Percentiles rank a stretch among this genome's conserved stretches.
These are phyloP conservation scores for Diarsia mendica DNA, from an alignment of 2,888 invertebrate genomes.

Conservation along the genomic window DNA sequence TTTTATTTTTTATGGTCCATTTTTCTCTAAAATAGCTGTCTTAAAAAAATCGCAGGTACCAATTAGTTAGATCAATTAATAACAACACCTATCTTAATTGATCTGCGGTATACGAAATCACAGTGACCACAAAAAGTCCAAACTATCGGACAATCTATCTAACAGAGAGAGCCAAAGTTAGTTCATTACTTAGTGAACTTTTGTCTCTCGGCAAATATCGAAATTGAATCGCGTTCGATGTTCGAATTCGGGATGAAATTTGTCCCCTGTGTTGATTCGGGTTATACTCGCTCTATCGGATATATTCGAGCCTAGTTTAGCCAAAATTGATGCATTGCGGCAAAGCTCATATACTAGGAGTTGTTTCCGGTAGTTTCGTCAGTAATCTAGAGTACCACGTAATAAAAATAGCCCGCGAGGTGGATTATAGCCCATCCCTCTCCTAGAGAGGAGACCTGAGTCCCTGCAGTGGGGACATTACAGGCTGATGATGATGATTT, in stretches of 20 bases:
- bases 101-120: neutral
- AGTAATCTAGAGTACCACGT: neutral
- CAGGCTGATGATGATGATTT: no score
- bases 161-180: slow-evolving; percentile 41
- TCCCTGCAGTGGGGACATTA: no score
- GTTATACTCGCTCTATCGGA: slow-evolving; percentile 17
- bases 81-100: neutral
- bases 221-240: slow-evolving; percentile 42
- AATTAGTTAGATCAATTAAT: neutral
- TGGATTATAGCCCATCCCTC: no score
- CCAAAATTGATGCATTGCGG: slow-evolving; percentile 42
- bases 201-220: slow-evolving; percentile 48
- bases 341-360: slow-evolving; percentile 9
- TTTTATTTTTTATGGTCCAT: slow-evolving; percentile 13
- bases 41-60: neutral
- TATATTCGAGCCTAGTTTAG: slow-evolving; percentile 24
- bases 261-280: slow-evolving; percentile 35
- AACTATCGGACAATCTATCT: slow-evolving; percentile 16
- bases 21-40: neutral
- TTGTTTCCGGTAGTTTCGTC: neutral
- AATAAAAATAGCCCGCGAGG: neutral
- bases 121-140: slow-evolving; percentile 15
- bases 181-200: slow-evolving; percentile 55
- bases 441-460: no score
- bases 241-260: slow-evolving; percentile 39